Base-by-base conservation (phyloP, 2,113 vertebrate genomes). In the Ivindomyrus marchei region DNA sequence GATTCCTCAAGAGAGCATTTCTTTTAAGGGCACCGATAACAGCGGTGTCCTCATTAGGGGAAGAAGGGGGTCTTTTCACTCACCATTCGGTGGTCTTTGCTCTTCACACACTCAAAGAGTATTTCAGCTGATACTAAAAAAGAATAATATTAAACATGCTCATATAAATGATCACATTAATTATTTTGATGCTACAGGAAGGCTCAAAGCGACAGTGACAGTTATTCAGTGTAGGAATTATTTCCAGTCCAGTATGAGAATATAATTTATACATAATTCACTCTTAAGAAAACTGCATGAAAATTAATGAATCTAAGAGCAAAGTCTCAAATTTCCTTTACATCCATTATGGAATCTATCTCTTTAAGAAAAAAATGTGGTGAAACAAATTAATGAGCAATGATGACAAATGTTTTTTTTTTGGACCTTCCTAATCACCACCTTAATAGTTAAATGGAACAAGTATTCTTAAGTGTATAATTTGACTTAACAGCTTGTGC, bases 51-150 rank as follows among this genome's bases (percentile, higher is more conserved):
- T 46, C 39, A 85, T 85, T 85, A 85, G 9, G 24, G 19, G 24
- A 85, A 85, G 39, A 47, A 85, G 8, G 39, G 7, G 45, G 39
- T 47, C 39, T 47, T 62, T 13, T n/a, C 46, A 50, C 92, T 93
- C 94, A 98, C 98, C 96, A 96, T 97, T 91, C 95, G 95, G 89
- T 96, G 92, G 90, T 98, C 95, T 27, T 96, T 97, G 15, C 91
- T 97, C 95, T 96, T 97, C 92, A 98, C 97, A 92, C 97, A 97
- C 88, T 98, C 97, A 70, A 98, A 95, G 80, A 99, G 93, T 92
- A 93, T 90, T 85, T 97, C 96, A 89, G 95, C 94, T 93, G 94
- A 88, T 92, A 89, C 91, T 83, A 89, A 92, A 90, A 89, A 86
- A 56, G 42, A 53, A 77, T 49, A 39, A 89, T 42, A 83, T 45